Evolutionary conservation across 2,888 invertebrate genomes (phyloP), one percentile per base, ranked within the genome.

Genomic region (Lasioglossum oenotherae): DNA sequence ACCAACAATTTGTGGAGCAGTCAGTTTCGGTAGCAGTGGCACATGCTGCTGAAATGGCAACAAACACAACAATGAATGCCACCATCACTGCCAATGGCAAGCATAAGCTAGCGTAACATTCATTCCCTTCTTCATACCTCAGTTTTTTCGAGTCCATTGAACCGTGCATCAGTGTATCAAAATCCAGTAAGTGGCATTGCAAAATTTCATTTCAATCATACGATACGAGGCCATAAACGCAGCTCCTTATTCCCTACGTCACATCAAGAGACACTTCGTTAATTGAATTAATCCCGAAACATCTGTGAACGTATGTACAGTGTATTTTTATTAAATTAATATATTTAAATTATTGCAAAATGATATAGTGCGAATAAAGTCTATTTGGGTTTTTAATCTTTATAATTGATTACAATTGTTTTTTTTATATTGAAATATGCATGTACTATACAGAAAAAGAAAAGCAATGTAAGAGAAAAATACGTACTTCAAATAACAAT

Each of bases 1-100:
- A 98, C 95, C 97, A 98, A 95, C 96, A 97, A 87, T 97, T 97
- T 94, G 96, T 98, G 94, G 98, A 98, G 96, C 97, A 97, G 95
- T 97, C 98, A 93, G 97, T 98, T 95, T 97, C 98, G 95, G 97
- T 97, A 95, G 98, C 98, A 92, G 98, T 98, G 90, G 97, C 96
- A 67, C 97, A 97, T 95, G 98, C 97, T 92, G 97, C 97, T 82
- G 97, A 97, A 95, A 96, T 97, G 82, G 97, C 97, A 14, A 96
- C 97, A 80, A 96, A 96, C 89, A 94, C 96, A 84, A 95, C 96
- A 91, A 79, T 93, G 86, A 92, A 95, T 91, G 95, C 95, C 90
- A 94, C 95, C 85, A 89, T 93, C 88, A 92, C 93, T 89, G 92
- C 94, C 93, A 97, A 97, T 95, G 97, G 97, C 89, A 97, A 97